Evolutionary conservation across 2,888 invertebrate species (phyloP).

Genomic region (Dioctria linearis): DNA sequence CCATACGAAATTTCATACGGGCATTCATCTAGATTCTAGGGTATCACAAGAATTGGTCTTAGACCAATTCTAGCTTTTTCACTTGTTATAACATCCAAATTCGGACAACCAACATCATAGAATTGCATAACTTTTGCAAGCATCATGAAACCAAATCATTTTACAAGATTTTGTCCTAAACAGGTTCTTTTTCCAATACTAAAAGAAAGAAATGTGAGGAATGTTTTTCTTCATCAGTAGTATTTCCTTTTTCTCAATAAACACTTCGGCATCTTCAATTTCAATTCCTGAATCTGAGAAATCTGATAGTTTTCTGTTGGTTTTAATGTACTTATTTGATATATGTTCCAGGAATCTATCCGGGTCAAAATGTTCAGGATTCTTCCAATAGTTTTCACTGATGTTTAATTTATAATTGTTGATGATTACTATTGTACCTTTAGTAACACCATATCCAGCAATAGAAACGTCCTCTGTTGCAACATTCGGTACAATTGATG

Average conservation of each 20-base stretch:
- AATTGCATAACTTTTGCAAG: conserved; percentile 81
- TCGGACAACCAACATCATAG: conserved; percentile 77
- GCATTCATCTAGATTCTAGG: too few species aligned
- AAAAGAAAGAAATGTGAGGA: conserved; percentile 86
- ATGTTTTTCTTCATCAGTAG: conserved; percentile 73
- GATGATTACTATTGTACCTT: conserved; percentile 86
- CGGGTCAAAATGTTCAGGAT: conserved; percentile 82
- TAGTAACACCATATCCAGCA: conserved; percentile 80
- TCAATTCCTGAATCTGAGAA: conserved; percentile 14
- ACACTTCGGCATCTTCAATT: conserved; percentile 1
- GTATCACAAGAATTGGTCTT: too few species aligned
- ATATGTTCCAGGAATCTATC: conserved; percentile 78
- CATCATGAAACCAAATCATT: conserved; percentile 82
- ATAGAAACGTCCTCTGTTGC: conserved; percentile 84
- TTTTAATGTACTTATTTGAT: conserved; percentile 11
- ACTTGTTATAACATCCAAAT: conserved; percentile 73
- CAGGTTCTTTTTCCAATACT: conserved; percentile 90
- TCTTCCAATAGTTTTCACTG: conserved; percentile 81
- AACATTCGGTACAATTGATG: conserved; percentile 92
- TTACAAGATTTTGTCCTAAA: conserved; percentile 86
- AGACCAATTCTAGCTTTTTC: too few species aligned
- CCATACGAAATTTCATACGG: too few species aligned
- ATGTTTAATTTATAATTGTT: conserved; percentile 88
- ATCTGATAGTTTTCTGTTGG: background rate
- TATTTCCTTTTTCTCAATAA: background rate